Base-by-base conservation (phyloP, 2,797 vertebrate species). In the Falco peregrinus region DNA sequence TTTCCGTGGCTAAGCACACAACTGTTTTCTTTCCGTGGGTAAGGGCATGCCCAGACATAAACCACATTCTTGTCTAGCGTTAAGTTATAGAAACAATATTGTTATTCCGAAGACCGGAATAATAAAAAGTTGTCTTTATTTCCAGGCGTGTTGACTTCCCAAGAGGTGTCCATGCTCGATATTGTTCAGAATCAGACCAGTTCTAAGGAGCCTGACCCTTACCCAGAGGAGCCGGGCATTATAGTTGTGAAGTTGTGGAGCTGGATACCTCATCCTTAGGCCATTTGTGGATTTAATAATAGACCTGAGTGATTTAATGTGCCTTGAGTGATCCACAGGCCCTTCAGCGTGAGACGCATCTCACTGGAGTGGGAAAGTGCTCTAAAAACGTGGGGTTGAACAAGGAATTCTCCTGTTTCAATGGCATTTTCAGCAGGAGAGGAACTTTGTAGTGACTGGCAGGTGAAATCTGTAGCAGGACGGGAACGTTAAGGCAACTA, bases 351-450 rank as follows among this genome's bases (percentile, higher is more conserved):
- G 67, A 45, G 31, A 8, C 11, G 5, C 12, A 7, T n/a, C 45
- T 24, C 64, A 13, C 39, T 70, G 26, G 25, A 14, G 11, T 29
- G 60, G 56, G 47, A 16, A 65, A 25, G 45, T 1, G 4, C 41
- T n/a, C 35, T 11, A 31, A 47, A 16, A 59, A 17, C 1, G 0
- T 0, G 60, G 51, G 45, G 17, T 0, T 59, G 78, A 16, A 6
- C 54, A 8, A 4, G 16, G 54, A 45, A 15, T 0, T 22, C 33
- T 29, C 6, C 54, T 33, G 0, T 51, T 19, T 48, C 70, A 53
- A 10, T 3, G 68, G 15, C 7, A 10, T 19, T 76, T 16, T 19
- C 59, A n/a, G 60, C 9, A 12, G 54, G 45, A 92, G 33, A 31
- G 25, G 60, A 69, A 16, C 41, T 45, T 65, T 9, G 13, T 11